Evolutionary conservation across 2,888 invertebrate species (phyloP).

Genomic region (Drosophila lutescens): DNA sequence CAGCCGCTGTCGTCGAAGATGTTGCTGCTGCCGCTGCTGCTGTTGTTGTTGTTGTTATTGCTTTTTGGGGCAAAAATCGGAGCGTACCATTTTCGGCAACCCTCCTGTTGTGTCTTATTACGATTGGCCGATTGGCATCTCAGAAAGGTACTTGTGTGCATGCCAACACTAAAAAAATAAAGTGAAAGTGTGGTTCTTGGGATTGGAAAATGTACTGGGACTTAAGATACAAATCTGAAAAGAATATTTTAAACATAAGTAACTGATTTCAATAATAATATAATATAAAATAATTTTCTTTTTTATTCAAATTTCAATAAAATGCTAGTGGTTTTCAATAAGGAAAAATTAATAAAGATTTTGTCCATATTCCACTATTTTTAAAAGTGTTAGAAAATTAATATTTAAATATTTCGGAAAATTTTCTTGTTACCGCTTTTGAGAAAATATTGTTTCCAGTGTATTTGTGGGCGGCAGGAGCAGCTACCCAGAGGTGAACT

Average conservation of each 20-base stretch:
- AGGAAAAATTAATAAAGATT: no score
- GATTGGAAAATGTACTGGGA: no score
- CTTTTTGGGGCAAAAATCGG: slow-evolving; percentile 57
- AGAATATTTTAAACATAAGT: no score
- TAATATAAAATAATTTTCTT: no score
- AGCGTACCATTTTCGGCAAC: slow-evolving; percentile 76
- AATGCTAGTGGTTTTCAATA: no score
- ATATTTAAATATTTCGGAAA: no score
- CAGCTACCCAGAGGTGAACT: slow-evolving; percentile 35
- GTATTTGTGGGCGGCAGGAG: slow-evolving; percentile 14
- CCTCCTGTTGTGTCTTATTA: slow-evolving; percentile 79
- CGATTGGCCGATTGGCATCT: slow-evolving; percentile 32
- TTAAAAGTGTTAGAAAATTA: no score
- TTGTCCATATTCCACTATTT: no score
- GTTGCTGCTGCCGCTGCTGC: slow-evolving; percentile 50
- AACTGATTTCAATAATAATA: no score
- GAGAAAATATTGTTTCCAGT: neutral
- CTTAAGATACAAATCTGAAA: no score
- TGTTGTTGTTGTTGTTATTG: slow-evolving; percentile 52
- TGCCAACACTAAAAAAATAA: neutral
- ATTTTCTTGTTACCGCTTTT: neutral
- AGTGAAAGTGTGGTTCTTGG: neutral
- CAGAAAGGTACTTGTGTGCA: slow-evolving; percentile 10
- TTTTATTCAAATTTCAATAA: no score
- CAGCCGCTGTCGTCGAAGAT: slow-evolving; percentile 49